These are phyloP conservation scores for Ferdinandea cuprea DNA, from an alignment of 2,888 invertebrate species.

Conservation along the genomic window DNA sequence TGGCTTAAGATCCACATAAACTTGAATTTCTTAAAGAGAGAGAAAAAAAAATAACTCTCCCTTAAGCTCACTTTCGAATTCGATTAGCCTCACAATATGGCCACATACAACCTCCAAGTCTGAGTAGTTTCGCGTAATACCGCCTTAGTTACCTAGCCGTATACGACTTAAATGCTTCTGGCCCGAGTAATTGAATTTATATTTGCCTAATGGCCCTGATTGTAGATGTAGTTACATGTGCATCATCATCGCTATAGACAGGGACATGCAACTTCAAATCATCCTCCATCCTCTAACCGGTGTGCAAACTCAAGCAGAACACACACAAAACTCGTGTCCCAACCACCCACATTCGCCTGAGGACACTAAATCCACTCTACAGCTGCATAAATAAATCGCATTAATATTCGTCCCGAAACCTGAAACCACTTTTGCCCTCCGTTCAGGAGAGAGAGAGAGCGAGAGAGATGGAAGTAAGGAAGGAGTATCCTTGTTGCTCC, in stretches of 20 bases:
- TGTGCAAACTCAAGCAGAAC: constrained; percentile 2
- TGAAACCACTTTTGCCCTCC: constrained; percentile 63
- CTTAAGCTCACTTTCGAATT: constrained; percentile 24
- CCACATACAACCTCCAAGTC: background rate
- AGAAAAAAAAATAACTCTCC: background rate
- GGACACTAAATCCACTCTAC: constrained; percentile 67
- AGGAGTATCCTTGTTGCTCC: constrained; percentile 8
- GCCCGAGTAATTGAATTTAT: constrained; percentile 60
- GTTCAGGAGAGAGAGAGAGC: background rate
- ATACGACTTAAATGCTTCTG: constrained; percentile 30
- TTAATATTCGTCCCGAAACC: constrained; percentile 72
- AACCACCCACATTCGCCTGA: constrained; percentile 40
- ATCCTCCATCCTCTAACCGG: constrained; percentile 25
- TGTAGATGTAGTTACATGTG: constrained; percentile 42
- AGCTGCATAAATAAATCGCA: constrained; percentile 73
- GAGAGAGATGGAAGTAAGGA: too few species aligned
- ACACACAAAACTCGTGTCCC: constrained; percentile 5
- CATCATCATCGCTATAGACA: constrained; percentile 24
- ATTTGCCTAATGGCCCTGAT: constrained; percentile 54
- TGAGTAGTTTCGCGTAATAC: constrained; percentile 12
- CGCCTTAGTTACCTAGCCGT: background rate
- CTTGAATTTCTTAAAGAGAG: background rate
- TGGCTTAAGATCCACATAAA: background rate
- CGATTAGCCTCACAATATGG: constrained; percentile 37
- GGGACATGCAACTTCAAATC: constrained; percentile 35